These are phyloP conservation scores for Drepanosiphum platanoidis DNA, from an alignment of 2,888 invertebrate genomes.

Conservation along the genomic window DNA sequence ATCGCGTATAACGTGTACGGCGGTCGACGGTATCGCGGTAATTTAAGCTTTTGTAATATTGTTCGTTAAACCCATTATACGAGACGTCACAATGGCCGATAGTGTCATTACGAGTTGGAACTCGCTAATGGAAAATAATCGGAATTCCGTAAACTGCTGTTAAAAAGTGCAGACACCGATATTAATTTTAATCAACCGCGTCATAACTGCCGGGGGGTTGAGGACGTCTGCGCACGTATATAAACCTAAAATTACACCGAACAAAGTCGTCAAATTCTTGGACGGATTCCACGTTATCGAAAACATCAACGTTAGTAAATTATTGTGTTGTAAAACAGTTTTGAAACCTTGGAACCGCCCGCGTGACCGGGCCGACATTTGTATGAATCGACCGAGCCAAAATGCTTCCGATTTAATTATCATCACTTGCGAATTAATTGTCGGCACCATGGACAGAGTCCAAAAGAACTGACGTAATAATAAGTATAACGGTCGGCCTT, in stretches of 20 bases:
- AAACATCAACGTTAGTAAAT: slow-evolving; percentile 3
- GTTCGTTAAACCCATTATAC: neutral
- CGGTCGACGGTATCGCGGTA: too few relatives aligned
- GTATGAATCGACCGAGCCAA: slow-evolving; percentile 20
- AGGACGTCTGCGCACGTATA: neutral
- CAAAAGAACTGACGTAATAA: slow-evolving; percentile 20
- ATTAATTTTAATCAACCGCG: neutral
- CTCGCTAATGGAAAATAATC: too few relatives aligned
- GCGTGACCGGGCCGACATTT: slow-evolving; percentile 14
- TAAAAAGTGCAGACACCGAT: neutral
- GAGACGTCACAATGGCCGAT: neutral
- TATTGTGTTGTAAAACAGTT: slow-evolving; percentile 10
- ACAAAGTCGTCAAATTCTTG: slow-evolving; percentile 6
- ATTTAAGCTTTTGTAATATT: neutral
- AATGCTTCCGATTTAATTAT: slow-evolving; percentile 29
- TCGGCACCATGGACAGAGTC: neutral
- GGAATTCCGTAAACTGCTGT: neutral
- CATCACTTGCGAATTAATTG: slow-evolving; percentile 29
- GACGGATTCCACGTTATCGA: slow-evolving; percentile 19
- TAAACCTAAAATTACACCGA: neutral
- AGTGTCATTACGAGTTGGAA: neutral
- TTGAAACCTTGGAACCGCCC: slow-evolving; percentile 32
- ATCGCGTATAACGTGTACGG: too few relatives aligned
- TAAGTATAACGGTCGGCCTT: neutral
- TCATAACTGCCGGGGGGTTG: neutral